Base-by-base conservation (phyloP, 2,888 invertebrate genomes). In the Pristionchus mayeri region DNA sequence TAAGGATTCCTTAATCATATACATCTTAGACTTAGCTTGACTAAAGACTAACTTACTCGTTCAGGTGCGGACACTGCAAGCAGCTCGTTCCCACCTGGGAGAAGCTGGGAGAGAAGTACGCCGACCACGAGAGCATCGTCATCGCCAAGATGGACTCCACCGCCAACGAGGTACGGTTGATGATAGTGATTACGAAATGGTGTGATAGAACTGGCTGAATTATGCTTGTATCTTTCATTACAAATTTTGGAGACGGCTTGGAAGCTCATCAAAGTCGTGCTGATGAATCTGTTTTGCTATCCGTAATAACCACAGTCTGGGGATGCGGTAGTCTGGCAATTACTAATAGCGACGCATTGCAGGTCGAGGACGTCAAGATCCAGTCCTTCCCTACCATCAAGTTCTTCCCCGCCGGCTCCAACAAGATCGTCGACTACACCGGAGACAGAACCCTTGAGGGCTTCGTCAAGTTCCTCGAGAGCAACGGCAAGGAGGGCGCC, bases 111-210 rank as follows among this genome's bases (percentile, higher is more conserved):
- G 98, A 98, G 93, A 96, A 98, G 94, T 98, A 95, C 94, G 95
- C 96, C 94, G 96, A 96, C 92, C 94, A 93, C 88, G 93, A 95
- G 90, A 95, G 95, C 88, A 95, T 98, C 87, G 95, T 99, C 81
- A 96, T 99, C 93, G 98, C 98, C 92, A 99, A 99, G 95, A 98
- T 99, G 95, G 99, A 99, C 94, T 96, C 98, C 87, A 99, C 99
- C 85, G 96, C 95, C 93, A 99, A 99, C 94, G 99, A 99, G 94
- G 94, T 99, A 90, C 97, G 97, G 93, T 97, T 97, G 94, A 96
- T 97, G 85, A 97, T 97, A 94, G 95, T 98, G n/a, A 27, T 48
- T 30, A 71, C 52, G n/a, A n/a, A n/a, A n/a, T n/a, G n/a, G n/a
- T n/a, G n/a, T n/a, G n/a, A n/a, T n/a, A n/a, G n/a, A n/a, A n/a